Conservation (phyloP, 2,797 vertebrate genomes). For the Propithecus perrieri region DNA sequence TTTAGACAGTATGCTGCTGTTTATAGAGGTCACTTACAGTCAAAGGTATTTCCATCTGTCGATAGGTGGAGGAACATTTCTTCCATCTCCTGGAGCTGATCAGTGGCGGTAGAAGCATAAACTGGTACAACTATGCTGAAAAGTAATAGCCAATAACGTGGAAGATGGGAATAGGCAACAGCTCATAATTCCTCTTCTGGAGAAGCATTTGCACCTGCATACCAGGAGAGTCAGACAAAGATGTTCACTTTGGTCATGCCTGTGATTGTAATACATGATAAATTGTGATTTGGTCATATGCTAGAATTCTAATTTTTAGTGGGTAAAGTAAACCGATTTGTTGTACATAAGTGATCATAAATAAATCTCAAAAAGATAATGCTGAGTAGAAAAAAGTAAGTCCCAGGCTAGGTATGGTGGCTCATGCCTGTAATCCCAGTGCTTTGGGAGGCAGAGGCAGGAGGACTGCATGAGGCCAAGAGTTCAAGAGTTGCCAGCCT, state of each 20-base stretch:
- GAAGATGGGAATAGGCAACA: not conserved
- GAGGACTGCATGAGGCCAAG: too few relatives aligned
- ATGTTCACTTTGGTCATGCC: not conserved
- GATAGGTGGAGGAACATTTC: not conserved
- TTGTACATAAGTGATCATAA: not conserved
- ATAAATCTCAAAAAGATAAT: not conserved
- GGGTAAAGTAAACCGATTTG: not conserved
- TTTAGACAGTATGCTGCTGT: not conserved
- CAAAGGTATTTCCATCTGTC: not conserved
- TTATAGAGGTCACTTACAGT: not conserved
- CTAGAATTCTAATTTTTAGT: not conserved
- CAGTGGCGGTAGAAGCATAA: not conserved
- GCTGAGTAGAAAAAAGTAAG: not conserved
- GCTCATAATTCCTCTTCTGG: not conserved
- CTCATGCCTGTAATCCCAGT: too few relatives aligned
- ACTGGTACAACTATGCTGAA: not conserved
- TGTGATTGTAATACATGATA: not conserved
- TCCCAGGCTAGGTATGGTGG: too few relatives aligned
- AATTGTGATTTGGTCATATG: not conserved
- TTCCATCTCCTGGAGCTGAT: too few relatives aligned
- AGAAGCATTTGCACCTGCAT: not conserved
- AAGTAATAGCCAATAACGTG: not conserved
- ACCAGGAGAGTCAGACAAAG: not conserved
- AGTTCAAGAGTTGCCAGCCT: too few relatives aligned
- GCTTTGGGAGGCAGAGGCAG: too few relatives aligned